These are phyloP conservation scores for Metellina segmentata DNA, from an alignment of 2,888 invertebrate species.

Conservation along the genomic window DNA sequence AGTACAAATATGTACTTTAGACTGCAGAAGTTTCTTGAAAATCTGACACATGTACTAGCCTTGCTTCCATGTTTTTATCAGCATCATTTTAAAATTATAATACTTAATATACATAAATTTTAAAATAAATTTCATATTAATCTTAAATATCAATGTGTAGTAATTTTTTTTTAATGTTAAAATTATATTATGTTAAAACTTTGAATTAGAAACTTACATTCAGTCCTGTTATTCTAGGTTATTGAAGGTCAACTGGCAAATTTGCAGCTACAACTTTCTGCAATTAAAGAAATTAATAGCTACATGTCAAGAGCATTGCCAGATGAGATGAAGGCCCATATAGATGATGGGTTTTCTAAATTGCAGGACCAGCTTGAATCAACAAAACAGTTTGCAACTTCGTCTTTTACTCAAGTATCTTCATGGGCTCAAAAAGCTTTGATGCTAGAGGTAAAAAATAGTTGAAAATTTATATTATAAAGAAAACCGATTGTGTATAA, in stretches of 20 bases:
- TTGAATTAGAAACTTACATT: no score
- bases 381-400: slow-evolving; percentile 21
- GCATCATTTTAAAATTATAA: neutral
- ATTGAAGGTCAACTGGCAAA: slow-evolving; percentile 36
- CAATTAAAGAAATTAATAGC: slow-evolving; percentile 13
- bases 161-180: neutral
- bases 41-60: no score
- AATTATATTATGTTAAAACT: no score
- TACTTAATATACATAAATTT: neutral
- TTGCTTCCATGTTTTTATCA: no score
- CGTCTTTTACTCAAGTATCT: slow-evolving; percentile 31
- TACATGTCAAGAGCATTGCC: slow-evolving; percentile 9
- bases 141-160: neutral
- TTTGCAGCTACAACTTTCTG: slow-evolving; percentile 25
- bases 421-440: slow-evolving; percentile 19
- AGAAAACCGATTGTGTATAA: no score
- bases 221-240: slow-evolving; percentile 2
- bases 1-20: no score
- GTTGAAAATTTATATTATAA: neutral
- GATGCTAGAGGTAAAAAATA: slow-evolving; percentile 22
- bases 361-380: slow-evolving; percentile 24
- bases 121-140: no score
- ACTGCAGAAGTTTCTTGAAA: no score
- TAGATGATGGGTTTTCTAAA: neutral
- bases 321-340: neutral